Evolutionary conservation across 2,888 invertebrate genomes (phyloP).

Genomic region (Biston stratarius): DNA sequence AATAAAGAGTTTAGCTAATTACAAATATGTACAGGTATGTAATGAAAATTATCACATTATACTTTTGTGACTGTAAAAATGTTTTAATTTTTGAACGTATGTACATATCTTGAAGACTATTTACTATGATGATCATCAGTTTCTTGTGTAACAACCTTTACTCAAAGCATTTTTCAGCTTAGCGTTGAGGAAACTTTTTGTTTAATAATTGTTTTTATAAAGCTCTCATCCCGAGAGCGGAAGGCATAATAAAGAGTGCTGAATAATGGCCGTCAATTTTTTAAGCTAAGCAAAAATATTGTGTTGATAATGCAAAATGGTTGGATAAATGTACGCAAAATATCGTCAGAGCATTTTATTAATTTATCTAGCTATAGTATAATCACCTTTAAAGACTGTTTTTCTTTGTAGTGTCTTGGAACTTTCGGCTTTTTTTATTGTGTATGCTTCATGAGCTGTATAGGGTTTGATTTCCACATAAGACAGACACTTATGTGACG

Average conservation of each 20-base stretch:
- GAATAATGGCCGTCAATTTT: slow-evolving; percentile 42
- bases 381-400: neutral
- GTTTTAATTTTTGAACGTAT: too few relatives aligned
- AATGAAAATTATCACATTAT: too few relatives aligned
- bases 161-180: slow-evolving; percentile 25
- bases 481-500: too few relatives aligned
- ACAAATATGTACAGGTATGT: too few relatives aligned
- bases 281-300: slow-evolving; percentile 37
- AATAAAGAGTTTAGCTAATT: too few relatives aligned
- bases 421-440: too few relatives aligned
- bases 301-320: slow-evolving; percentile 25
- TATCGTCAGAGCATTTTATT: neutral
- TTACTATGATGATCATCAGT: neutral
- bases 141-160: neutral
- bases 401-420: too few relatives aligned
- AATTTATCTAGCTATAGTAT: neutral
- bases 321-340: slow-evolving; percentile 10
- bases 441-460: too few relatives aligned
- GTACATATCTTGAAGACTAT: neutral
- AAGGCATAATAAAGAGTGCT: slow-evolving; percentile 38
- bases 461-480: too few relatives aligned
- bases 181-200: slow-evolving; percentile 38
- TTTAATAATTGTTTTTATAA: slow-evolving; percentile 43
- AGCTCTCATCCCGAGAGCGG: slow-evolving; percentile 31
- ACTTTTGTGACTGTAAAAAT: too few relatives aligned